Percentiles rank a stretch among this genome's conserved stretches.
Evolutionary conservation across 2,888 invertebrate genomes (phyloP).

Genomic region (Byasa hedistus): DNA sequence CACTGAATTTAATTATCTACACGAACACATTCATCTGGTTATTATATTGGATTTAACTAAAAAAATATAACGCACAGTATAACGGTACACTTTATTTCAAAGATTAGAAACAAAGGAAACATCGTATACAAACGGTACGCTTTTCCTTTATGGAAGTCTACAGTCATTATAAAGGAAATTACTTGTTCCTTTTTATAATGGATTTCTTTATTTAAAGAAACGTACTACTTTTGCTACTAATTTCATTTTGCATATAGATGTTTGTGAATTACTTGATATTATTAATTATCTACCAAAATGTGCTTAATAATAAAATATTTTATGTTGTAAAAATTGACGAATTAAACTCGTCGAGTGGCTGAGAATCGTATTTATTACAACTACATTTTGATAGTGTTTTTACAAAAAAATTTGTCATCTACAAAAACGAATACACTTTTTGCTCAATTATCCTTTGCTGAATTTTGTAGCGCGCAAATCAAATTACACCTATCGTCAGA

Average conservation of each 20-base stretch:
- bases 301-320: too few relatives aligned
- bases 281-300: too few relatives aligned
- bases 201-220: not conserved
- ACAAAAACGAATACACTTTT: conserved; percentile 8
- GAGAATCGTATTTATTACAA: not conserved
- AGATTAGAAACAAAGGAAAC: not conserved
- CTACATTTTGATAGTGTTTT: not conserved
- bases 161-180: conserved; percentile 12
- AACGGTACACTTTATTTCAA: not conserved
- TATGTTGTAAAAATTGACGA: not conserved
- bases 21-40: not conserved
- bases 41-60: not conserved
- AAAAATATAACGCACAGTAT: not conserved
- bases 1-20: conserved; percentile 18
- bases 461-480: conserved; percentile 19
- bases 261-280: too few relatives aligned
- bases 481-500: conserved; percentile 19
- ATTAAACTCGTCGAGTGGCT: not conserved
- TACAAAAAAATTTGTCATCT: not conserved
- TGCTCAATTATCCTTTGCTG: not conserved
- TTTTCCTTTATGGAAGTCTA: conserved; percentile 1
- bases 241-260: too few relatives aligned
- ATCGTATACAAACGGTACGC: not conserved
- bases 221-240: not conserved
- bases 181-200: conserved; percentile 10